Evolutionary conservation across 2,113 vertebrate genomes (phyloP), one percentile per base, ranked within the genome.

Genomic region (Harpagus bidentatus): DNA sequence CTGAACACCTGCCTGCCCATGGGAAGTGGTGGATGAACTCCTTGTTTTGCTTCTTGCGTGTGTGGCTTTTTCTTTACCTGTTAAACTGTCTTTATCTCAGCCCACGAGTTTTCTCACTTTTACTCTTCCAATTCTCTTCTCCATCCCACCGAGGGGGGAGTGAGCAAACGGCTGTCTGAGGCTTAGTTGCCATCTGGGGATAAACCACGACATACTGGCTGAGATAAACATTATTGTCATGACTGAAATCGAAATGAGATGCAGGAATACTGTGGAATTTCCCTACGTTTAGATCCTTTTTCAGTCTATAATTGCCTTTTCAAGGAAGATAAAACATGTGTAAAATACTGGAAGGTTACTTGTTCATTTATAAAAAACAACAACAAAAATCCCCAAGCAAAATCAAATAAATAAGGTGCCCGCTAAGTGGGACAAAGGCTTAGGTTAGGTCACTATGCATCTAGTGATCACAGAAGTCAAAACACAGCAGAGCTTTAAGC

Each of bases 271-370:
- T 45, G 12, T 15, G 20, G 29, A 73, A 31, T 58, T 86, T 81
- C 28, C 0, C 0, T 32, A 23, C 20, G n/a, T 65, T 69, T 12
- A 61, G 34, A 32, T 59, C 4, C 2, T 48, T 6, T 80, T 79
- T 55, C 40, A 42, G 11, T 55, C 28, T 62, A 13, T 18, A 67
- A 47, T 45, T 59, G 7, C 7, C 25, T 62, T 63, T 78, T 61
- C 21, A 66, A 21, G 34, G 28, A 84, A 53, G 16, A 36, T 9
- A 62, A 88, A 87, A 45, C 3, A 23, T 16, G 3, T 17, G 17
- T 47, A 40, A 78, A 78, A 82, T n/a, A 28, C 10, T 20, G 20
- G 31, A 67, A 92, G 23, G 5, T 56, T 52, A 23, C 25, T n/a
- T 55, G 19, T 29, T 67, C 13, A 29, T 88, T 53, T 81, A 3